Conservation (phyloP, 2,113 vertebrate species). For the Oncorhynchus kisutch region DNA sequence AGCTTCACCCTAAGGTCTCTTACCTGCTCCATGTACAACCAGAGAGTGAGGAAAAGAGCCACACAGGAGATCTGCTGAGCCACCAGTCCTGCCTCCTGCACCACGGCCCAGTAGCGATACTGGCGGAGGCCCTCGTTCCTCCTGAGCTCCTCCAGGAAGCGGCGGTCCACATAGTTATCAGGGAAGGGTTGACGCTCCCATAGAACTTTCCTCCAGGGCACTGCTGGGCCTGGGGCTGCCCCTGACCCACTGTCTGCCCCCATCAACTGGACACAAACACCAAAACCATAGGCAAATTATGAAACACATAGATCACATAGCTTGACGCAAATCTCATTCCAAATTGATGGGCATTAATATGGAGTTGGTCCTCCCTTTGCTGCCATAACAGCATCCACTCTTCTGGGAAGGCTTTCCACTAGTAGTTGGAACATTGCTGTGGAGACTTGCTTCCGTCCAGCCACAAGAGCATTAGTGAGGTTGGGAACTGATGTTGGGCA, state of each 20-base stretch:
- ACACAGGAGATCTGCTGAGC: conserved; percentile 93
- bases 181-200: conserved; percentile 90
- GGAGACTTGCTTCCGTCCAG: too few species aligned
- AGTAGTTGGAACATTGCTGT: too few species aligned
- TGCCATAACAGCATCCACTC: too few species aligned
- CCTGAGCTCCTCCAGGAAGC: conserved; percentile 89
- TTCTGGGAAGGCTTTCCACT: too few species aligned
- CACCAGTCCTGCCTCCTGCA: conserved; percentile 87
- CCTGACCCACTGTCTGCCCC: conserved; percentile 65
- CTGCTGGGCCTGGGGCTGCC: conserved; percentile 39
- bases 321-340: too few species aligned
- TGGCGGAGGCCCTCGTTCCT: conserved; percentile 86
- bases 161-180: conserved; percentile 92
- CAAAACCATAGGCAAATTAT: neutral
- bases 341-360: too few species aligned
- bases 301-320: too few species aligned
- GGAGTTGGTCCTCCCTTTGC: too few species aligned
- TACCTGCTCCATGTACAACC: conserved; percentile 94
- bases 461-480: too few species aligned
- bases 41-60: conserved; percentile 87
- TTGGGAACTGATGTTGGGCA: too few species aligned
- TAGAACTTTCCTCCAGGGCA: conserved; percentile 88
- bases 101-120: conserved; percentile 87
- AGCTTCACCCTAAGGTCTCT: neutral
- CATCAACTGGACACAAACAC: conserved; percentile 58